A percentile compares a stretch with the other conserved stretches of the same genome.
These are phyloP conservation scores for Eclectus roratus DNA, from an alignment of 2,113 vertebrate genomes.

Conservation along the genomic window DNA sequence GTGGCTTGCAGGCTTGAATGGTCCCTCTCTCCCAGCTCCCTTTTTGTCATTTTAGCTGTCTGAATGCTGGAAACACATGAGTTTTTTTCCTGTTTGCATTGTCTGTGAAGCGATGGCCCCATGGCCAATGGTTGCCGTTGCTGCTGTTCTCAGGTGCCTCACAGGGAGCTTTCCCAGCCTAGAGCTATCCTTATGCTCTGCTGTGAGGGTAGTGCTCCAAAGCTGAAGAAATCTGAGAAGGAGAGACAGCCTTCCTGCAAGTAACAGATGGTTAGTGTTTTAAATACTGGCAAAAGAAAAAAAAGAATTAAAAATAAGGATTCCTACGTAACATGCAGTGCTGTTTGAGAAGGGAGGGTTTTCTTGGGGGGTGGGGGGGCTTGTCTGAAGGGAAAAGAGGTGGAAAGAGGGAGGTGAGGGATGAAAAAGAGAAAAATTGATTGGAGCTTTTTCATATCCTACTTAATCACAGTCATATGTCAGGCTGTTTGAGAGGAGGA, in stretches of 20 bases:
- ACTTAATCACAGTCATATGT: constrained; percentile 83
- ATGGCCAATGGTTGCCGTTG: neutral
- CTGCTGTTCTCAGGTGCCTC: neutral
- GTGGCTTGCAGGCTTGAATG: neutral
- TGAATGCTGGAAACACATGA: neutral
- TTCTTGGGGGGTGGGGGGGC: neutral
- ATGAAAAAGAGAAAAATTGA: constrained; percentile 64
- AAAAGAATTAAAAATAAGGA: neutral
- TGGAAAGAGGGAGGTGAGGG: constrained; percentile 27
- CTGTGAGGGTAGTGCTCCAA: neutral
- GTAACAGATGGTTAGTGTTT: constrained; percentile 79
- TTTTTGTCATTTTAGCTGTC: neutral
- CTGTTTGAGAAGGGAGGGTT: neutral
- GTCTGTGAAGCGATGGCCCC: neutral
- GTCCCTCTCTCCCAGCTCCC: neutral
- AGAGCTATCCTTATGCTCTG: neutral
- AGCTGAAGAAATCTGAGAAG: constrained; percentile 68
- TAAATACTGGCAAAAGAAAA: constrained; percentile 4
- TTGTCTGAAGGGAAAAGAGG: constrained; percentile 18
- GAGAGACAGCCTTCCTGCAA: constrained; percentile 54
- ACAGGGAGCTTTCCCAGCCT: neutral
- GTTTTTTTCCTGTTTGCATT: neutral
- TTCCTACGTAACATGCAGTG: constrained; percentile 58
- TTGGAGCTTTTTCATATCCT: constrained; percentile 59
- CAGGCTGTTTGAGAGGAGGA: constrained; percentile 64